These are phyloP conservation scores for Trachelus stipa DNA, from an alignment of 2,888 invertebrate species.

Conservation along the genomic window DNA sequence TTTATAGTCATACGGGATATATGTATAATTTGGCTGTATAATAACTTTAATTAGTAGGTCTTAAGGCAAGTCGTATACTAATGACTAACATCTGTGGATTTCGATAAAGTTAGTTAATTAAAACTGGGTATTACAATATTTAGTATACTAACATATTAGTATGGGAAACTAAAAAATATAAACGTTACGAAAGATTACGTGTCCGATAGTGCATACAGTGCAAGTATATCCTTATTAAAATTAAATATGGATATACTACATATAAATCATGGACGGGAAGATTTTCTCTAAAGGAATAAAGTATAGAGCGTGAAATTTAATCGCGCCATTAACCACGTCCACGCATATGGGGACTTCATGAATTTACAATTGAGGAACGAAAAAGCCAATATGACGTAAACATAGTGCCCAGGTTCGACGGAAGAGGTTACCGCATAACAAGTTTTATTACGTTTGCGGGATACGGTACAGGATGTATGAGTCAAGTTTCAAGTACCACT, in stretches of 20 bases:
- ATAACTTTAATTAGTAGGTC: conserved; percentile 39
- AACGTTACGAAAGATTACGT: background rate
- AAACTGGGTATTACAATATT: background rate
- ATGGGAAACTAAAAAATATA: background rate
- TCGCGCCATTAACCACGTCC: background rate
- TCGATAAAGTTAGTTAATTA: conserved; percentile 21
- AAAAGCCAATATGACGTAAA: background rate
- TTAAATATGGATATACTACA: background rate
- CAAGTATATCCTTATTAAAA: background rate
- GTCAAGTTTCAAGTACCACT: conserved; percentile 39
- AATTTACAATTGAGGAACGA: background rate
- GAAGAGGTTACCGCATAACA: conserved; percentile 27
- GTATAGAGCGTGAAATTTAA: background rate
- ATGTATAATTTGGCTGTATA: conserved; percentile 14
- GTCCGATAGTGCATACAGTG: background rate
- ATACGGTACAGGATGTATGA: conserved; percentile 36
- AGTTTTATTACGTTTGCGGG: conserved; percentile 29
- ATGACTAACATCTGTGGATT: conserved; percentile 19
- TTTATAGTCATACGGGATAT: background rate
- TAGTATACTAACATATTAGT: background rate
- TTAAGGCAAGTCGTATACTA: conserved; percentile 27
- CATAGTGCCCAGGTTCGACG: background rate
- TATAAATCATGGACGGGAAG: background rate
- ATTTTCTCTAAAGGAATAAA: background rate
- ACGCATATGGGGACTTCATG: background rate